Evolutionary conservation across 1,140 invertebrate genomes (phyloP), one percentile per base, ranked within the genome.

Genomic region (Paralvinella palmiformis): DNA sequence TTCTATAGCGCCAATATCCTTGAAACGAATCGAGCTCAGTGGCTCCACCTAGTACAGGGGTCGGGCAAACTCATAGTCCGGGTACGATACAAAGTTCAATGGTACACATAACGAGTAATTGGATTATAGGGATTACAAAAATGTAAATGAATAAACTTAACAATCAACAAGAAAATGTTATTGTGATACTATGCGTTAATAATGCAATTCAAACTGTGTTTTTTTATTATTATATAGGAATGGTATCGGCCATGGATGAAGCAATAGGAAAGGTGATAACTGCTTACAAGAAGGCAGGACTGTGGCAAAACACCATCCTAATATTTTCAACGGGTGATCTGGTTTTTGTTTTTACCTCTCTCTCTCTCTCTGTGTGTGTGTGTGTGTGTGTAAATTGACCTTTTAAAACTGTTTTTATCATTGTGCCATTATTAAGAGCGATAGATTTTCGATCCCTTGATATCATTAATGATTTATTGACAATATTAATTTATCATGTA

Each of bases 251-350:
- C 20, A 72, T 83, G 72, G 81, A 83, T 70, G 80, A 82, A 64
- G 79, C 75, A 22, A 71, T 83, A 31, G 81, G 77, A n/a, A 78
- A 77, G 60, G 66, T 85, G 4, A 76, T 82, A 1, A 48, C 71
- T 13, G 74, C 76, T 59, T 72, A 85, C n/a, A 78, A 78, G 64
- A 60, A 71, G 7, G 71, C 66, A 32, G 77, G 75, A 20, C 69
- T 83, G 52, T 83, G 79, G 72, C 71, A 85, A 10, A 79, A 85
- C 65, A 82, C 84, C 6, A 61, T 82, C 22, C 79, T 82, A 17
- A 69, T 79, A 3, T 82, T 82, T 65, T 73, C 76, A 7, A 78
- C 76, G 32, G 81, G 82, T 70, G 72, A 6, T 52, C 0, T 6
- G 24, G 44, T 48, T n/a, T 48, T 20, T 20, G 27, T 4, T 24